Evolutionary conservation across 2,113 vertebrate genomes (phyloP).

Genomic region (Alexandromys fortis): DNA sequence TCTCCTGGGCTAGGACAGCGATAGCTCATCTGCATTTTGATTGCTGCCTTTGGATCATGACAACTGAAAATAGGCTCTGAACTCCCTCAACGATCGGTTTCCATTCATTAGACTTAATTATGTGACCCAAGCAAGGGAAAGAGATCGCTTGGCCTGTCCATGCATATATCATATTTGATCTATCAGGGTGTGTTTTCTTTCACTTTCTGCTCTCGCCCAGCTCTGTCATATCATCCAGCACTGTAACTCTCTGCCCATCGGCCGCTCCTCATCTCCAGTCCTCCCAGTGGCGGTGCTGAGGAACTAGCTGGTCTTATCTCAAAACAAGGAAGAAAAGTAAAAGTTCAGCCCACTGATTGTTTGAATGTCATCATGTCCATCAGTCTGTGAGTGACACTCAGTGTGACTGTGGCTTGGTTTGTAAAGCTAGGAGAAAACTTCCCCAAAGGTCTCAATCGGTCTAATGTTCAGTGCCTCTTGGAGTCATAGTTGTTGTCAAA

Average conservation of each 20-base stretch:
- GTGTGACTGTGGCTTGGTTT: no score
- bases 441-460: neutral
- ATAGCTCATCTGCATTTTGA: neutral
- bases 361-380: neutral
- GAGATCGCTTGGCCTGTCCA: neutral
- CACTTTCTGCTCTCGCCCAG: neutral
- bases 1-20: neutral
- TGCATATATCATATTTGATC: neutral
- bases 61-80: neutral
- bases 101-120: conserved; percentile 19
- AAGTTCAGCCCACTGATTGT: neutral
- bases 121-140: neutral
- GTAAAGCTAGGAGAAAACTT: neutral
- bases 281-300: neutral
- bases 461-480: neutral
- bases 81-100: neutral
- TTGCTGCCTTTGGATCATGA: neutral
- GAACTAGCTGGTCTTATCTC: neutral
- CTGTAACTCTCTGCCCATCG: no score
- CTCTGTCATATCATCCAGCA: accelerated
- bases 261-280: neutral
- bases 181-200: neutral
- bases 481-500: neutral
- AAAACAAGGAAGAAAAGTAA: neutral
- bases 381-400: neutral